These are phyloP conservation scores for Ommatoiulus sabulosus DNA, from an alignment of 2,888 invertebrate species.

Conservation along the genomic window DNA sequence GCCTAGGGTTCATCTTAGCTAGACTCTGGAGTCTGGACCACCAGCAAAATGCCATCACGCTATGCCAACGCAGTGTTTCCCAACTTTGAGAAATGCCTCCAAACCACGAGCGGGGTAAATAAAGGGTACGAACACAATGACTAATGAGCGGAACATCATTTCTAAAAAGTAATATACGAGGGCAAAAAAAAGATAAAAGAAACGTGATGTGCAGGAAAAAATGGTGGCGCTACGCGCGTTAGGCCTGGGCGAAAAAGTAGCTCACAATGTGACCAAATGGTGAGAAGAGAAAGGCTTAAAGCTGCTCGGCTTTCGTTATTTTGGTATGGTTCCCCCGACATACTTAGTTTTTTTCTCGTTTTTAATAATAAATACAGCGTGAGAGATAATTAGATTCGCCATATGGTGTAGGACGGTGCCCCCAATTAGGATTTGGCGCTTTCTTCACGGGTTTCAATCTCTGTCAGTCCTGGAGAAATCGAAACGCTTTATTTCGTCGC, in stretches of 20 bases:
- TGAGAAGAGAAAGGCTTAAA: neutral
- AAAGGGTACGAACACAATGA: conserved; percentile 10
- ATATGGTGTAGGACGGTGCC: conserved; percentile 2
- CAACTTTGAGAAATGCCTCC: neutral
- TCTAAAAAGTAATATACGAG: neutral
- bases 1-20: neutral
- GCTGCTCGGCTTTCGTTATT: neutral
- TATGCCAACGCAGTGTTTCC: neutral
- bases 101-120: neutral
- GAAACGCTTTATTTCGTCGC: too few relatives aligned
- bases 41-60: neutral
- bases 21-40: neutral
- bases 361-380: conserved; percentile 1
- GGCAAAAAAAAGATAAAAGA: neutral
- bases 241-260: neutral
- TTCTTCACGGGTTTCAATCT: too few relatives aligned
- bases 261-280: neutral
- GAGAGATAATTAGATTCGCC: neutral
- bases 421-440: conserved; percentile 6
- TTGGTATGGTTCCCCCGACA: neutral
- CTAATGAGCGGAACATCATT: conserved; percentile 27
- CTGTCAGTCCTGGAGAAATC: too few relatives aligned
- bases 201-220: neutral
- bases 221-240: neutral
- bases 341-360: neutral